phyloP scores from a whole-genome alignment of 2,113 vertebrate species.

The Odontophorus gujanensis region DNA sequence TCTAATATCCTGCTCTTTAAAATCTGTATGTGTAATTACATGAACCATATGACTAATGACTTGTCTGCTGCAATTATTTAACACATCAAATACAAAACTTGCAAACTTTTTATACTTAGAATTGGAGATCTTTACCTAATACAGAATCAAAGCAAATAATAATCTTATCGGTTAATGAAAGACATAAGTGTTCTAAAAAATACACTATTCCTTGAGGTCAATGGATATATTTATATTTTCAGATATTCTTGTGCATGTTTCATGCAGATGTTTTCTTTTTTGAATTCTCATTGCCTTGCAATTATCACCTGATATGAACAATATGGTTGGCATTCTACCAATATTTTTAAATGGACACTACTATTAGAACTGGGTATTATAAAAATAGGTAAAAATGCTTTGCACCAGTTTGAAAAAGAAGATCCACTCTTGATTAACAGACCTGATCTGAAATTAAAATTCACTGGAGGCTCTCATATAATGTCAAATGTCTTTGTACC shows the following conservation, averaged over 20 bases:
- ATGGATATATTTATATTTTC: neutral
- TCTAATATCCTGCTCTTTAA: slow-evolving; percentile 6
- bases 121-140: slow-evolving; percentile 3
- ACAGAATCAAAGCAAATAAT: neutral
- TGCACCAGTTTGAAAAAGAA: neutral
- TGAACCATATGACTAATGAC: slow-evolving; percentile 48
- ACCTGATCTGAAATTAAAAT: slow-evolving; percentile 5
- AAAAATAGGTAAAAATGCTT: neutral
- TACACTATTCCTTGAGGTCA: neutral
- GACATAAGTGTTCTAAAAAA: neutral
- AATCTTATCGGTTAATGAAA: neutral
- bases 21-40: slow-evolving; percentile 38
- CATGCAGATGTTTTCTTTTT: neutral
- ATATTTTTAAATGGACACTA: neutral
- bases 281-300: neutral
- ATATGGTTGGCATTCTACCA: neutral
- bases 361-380: neutral
- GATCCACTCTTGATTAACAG: neutral
- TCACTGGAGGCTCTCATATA: neutral
- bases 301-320: neutral
- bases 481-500: neutral
- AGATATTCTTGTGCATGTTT: neutral
- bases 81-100: slow-evolving; percentile 9
- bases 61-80: slow-evolving; percentile 46
- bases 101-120: neutral